Evolutionary conservation across 2,113 vertebrate species (phyloP).

Genomic region (Megalops atlanticus): DNA sequence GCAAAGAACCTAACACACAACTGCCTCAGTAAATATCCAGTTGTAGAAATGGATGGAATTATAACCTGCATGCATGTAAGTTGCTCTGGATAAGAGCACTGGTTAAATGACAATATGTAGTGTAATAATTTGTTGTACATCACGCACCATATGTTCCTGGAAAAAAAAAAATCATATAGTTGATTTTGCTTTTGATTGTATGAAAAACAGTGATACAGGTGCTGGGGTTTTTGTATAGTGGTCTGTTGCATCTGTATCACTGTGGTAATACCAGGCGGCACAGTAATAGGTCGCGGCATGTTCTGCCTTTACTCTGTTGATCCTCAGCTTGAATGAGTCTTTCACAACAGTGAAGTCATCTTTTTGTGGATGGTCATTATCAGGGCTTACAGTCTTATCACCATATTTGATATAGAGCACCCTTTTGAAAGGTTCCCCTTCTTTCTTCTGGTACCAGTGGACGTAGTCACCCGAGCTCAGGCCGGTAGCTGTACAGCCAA

Average conservation of each 20-base stretch:
- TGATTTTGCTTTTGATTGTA: neutral
- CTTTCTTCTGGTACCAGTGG: conserved; percentile 48
- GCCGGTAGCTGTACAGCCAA: conserved; percentile 26
- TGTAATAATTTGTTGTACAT: no score
- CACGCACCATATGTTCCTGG: no score
- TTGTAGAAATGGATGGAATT: no score
- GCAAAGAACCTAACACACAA: no score
- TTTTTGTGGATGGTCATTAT: conserved; percentile 13
- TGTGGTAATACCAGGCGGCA: conserved; percentile 35
- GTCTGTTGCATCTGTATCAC: conserved; percentile 14
- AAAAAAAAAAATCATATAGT: no score
- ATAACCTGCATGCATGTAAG: no score
- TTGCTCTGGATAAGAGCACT: no score
- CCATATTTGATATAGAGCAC: neutral
- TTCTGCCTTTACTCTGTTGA: neutral
- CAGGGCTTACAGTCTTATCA: neutral
- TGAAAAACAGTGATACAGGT: no score
- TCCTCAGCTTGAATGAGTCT: conserved; percentile 15
- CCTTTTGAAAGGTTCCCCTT: conserved; percentile 13
- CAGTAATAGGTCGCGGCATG: conserved; percentile 36
- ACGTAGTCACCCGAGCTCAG: neutral
- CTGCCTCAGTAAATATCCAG: no score
- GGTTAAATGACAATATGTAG: no score
- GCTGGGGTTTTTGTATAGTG: no score
- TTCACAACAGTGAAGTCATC: conserved; percentile 23